Percentiles rank a stretch among this genome's conserved stretches.
Conservation (phyloP, 2,113 vertebrate genomes). For the Scolopax mira region DNA sequence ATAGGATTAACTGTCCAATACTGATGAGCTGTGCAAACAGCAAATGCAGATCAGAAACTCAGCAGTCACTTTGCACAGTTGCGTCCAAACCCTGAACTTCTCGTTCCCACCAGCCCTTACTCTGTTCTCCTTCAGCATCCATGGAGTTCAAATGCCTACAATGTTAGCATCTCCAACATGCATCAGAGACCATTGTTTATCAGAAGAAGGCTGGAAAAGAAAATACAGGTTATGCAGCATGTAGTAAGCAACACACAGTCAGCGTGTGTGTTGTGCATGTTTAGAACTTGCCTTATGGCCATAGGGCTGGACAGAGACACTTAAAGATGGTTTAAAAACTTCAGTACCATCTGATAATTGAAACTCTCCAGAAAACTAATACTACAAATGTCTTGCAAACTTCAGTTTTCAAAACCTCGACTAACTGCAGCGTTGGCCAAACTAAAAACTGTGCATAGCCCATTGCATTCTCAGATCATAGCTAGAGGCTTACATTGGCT, state of each 20-base stretch:
- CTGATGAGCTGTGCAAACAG: background rate
- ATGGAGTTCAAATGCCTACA: background rate
- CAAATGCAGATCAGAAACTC: background rate
- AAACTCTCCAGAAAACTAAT: background rate
- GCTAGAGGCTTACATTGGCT: background rate
- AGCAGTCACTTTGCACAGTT: rapidly evolving
- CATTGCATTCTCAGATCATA: background rate
- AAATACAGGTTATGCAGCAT: background rate
- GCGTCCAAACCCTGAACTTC: background rate
- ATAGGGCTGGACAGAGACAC: background rate
- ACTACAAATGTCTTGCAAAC: background rate
- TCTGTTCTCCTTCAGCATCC: background rate
- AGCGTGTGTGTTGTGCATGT: rapidly evolving
- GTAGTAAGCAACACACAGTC: background rate
- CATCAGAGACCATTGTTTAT: background rate
- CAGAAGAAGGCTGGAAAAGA: background rate
- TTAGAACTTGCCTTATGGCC: background rate
- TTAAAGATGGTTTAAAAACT: background rate
- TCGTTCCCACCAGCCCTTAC: background rate
- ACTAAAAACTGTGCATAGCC: background rate
- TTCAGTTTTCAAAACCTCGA: background rate
- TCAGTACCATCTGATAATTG: background rate
- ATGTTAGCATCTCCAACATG: background rate
- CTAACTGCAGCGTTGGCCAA: background rate
- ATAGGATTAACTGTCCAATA: background rate